These are phyloP conservation scores for Caenorhabditis sp. DNA, from an alignment of 2,888 invertebrate genomes.

Conservation along the genomic window DNA sequence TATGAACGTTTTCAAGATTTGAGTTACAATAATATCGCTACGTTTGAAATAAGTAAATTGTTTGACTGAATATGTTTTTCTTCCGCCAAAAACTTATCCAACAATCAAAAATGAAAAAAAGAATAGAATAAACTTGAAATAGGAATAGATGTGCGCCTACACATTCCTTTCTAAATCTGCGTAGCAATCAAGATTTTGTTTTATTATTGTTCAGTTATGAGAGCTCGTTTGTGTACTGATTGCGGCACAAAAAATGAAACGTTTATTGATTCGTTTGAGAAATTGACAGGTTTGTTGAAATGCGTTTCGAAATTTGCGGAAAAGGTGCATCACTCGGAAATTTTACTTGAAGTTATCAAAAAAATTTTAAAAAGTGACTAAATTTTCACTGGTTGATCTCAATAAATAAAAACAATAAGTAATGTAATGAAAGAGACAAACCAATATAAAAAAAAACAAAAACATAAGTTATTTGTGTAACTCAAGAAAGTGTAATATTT, in stretches of 20 bases:
- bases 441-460: neutral
- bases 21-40: neutral
- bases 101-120: neutral
- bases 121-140: neutral
- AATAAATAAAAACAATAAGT: neutral
- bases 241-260: neutral
- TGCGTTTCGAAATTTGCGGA: neutral
- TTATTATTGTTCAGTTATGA: neutral
- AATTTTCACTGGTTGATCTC: too few relatives aligned
- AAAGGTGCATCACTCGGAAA: too few relatives aligned
- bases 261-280: neutral
- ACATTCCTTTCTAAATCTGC: neutral
- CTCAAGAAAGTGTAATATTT: neutral
- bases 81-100: neutral
- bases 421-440: neutral
- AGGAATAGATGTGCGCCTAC: neutral
- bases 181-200: neutral
- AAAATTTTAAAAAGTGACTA: too few relatives aligned
- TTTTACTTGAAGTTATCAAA: too few relatives aligned
- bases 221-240: neutral
- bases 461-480: conserved; percentile 3
- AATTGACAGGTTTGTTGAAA: neutral
- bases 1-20: neutral
- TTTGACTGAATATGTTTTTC: neutral
- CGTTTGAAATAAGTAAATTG: neutral